phyloP scores from a whole-genome alignment of 2,113 vertebrate genomes.

The Lutjanus erythropterus region DNA sequence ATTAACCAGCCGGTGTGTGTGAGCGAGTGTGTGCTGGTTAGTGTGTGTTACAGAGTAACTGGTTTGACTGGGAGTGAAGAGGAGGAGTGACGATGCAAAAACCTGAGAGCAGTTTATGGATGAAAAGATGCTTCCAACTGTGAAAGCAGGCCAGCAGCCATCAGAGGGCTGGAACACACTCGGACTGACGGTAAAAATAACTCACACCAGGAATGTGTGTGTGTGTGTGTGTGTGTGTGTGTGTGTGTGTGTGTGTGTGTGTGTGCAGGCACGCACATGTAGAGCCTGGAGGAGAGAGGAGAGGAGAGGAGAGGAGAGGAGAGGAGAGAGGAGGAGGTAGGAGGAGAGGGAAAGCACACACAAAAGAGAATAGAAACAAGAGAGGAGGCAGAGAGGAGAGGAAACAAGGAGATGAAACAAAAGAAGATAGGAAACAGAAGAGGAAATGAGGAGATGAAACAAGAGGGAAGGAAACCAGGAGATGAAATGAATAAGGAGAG shows the following conservation, averaged over 20 bases:
- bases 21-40: neutral
- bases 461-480: neutral
- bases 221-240: slow-evolving; percentile 59
- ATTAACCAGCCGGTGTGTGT: slow-evolving; percentile 18
- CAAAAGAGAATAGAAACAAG: neutral
- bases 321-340: too few relatives aligned
- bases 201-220: slow-evolving; percentile 59
- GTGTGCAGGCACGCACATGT: slow-evolving; percentile 82
- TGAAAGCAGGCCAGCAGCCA: slow-evolving; percentile 14
- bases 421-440: neutral
- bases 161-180: slow-evolving; percentile 33
- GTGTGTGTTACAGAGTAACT: slow-evolving; percentile 38
- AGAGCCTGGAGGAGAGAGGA: slow-evolving; percentile 48
- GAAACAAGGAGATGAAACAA: slow-evolving; percentile 11
- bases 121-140: slow-evolving; percentile 50
- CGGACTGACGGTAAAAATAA: slow-evolving; percentile 71
- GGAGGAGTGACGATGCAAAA: slow-evolving; percentile 4
- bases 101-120: slow-evolving; percentile 21
- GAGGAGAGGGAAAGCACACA: neutral
- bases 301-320: neutral
- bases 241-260: slow-evolving; percentile 59
- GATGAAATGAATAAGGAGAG: too few relatives aligned
- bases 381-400: slow-evolving; percentile 24
- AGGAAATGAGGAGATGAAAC: neutral
- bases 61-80: slow-evolving; percentile 24